phyloP scores from a whole-genome alignment of 1,140 invertebrate genomes.

The Neodiprion pinetum region DNA sequence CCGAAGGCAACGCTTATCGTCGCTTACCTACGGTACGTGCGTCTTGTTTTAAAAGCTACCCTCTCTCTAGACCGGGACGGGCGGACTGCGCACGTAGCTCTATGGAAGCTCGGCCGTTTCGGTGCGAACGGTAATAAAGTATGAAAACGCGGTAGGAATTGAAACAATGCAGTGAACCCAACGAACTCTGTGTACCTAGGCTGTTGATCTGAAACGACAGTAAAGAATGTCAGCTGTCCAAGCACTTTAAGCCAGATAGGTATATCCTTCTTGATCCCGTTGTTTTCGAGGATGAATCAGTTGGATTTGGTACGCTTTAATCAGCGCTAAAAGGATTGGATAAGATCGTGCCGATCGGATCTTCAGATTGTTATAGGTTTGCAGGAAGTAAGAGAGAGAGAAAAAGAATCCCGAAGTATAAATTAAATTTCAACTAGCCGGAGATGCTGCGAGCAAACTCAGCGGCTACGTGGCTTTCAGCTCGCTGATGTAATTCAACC shows the following conservation, averaged over 20 bases:
- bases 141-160: background rate
- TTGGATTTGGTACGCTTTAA: background rate
- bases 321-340: background rate
- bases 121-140: background rate
- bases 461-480: background rate
- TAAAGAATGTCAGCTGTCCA: background rate
- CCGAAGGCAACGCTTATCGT: background rate
- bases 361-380: background rate
- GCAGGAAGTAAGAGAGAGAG: background rate
- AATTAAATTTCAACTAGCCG: background rate
- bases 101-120: background rate
- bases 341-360: background rate
- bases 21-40: background rate
- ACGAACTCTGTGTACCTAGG: background rate
- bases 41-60: slow-evolving; percentile 1
- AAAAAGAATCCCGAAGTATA: background rate
- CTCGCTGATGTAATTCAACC: background rate
- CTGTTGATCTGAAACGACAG: background rate
- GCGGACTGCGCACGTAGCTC: background rate
- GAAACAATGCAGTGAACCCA: background rate
- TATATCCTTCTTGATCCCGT: background rate
- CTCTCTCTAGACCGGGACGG: background rate
- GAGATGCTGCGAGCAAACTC: background rate
- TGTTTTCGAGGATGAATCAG: background rate
- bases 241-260: background rate